Evolutionary conservation across 2,888 invertebrate genomes (phyloP), one percentile per base, ranked within the genome.

Genomic region (Podabrus alpinus): DNA sequence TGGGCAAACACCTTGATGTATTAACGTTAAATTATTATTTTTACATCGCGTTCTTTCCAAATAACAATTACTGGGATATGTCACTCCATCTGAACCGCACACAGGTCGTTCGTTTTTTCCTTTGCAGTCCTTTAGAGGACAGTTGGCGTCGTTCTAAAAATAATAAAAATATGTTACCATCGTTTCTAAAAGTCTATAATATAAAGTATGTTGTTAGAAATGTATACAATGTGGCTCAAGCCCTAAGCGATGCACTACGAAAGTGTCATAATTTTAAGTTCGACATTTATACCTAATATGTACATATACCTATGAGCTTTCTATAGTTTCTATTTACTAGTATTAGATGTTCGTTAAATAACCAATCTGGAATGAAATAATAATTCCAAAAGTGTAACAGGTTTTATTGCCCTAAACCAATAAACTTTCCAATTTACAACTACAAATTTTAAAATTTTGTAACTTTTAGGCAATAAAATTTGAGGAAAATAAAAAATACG

Each of bases 11-110:
- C 95, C 95, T 77, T 91, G 91, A 84, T 93, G 93, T 79, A 92
- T 92, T 73, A 95, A 88, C 71, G 92, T 91, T 66, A 96, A 90
- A 73, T 92, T 91, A 82, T 90, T 89, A n/a, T 93, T 93, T 79
- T 91, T 90, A 85, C 97, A 97, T 84, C 94, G 93, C 21, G 92
- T 93, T 80, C 91, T 90, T 83, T 94, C 90, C 79, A 97, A 89
- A 80, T 94, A 93, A 85, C 97, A 97, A 78, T 93, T 90, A 77
- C 93, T 93, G 62, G 92, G 90, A 88, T 97, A 97, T 21, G 95
- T 95, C 79, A 93, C 90, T 15, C 94, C 94, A 85, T 97, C 95
- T 21, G 93, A 92, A 62, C 94, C 95, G 85, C 95, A 95, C 62
- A 95, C 92, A 0, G 92, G 90, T 75, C 85, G 85, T 45, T 83